A percentile compares a stretch with the other conserved stretches of the same genome.
Evolutionary conservation across 2,888 invertebrate species (phyloP).

Genomic region (Trichacis sp.): DNA sequence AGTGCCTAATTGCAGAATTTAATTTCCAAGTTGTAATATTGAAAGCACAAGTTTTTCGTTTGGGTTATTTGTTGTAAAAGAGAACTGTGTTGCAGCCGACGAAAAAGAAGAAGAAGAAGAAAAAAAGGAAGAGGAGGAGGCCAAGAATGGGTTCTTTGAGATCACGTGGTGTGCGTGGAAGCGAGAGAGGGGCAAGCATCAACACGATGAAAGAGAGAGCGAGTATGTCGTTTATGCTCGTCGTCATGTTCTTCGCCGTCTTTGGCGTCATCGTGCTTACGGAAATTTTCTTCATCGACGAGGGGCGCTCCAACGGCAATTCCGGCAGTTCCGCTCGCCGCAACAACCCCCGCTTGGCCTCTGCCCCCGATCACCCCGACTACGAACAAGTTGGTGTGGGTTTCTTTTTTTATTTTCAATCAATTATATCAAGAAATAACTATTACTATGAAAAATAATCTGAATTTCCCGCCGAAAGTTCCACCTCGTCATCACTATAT

Average conservation of each 20-base stretch:
- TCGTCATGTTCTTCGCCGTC: constrained; percentile 90
- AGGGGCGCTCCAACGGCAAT: constrained; percentile 72
- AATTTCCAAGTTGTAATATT: too few species aligned
- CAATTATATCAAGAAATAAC: too few species aligned
- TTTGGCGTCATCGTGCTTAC: constrained; percentile 90
- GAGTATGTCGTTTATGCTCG: constrained; percentile 90
- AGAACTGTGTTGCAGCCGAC: too few species aligned
- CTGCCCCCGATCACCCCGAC: constrained; percentile 72
- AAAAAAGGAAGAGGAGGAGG: too few species aligned
- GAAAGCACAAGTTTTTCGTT: too few species aligned
- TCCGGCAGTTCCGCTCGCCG: constrained; percentile 72
- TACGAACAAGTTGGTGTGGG: constrained; percentile 76
- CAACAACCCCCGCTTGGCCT: constrained; percentile 69
- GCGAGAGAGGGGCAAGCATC: constrained; percentile 70
- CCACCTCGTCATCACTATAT: too few species aligned
- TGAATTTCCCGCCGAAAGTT: too few species aligned
- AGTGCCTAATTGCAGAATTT: too few species aligned
- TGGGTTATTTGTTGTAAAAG: too few species aligned
- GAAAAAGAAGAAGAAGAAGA: too few species aligned
- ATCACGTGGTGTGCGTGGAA: constrained; percentile 58
- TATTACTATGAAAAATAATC: too few species aligned
- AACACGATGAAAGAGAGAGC: constrained; percentile 81
- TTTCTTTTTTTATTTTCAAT: too few species aligned
- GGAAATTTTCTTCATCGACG: constrained; percentile 80
- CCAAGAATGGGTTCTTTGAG: constrained; percentile 72